A percentile compares a stretch with the other conserved stretches of the same genome.
Conservation (phyloP, 2,113 vertebrate species). For the Chaenocephalus aceratus region DNA sequence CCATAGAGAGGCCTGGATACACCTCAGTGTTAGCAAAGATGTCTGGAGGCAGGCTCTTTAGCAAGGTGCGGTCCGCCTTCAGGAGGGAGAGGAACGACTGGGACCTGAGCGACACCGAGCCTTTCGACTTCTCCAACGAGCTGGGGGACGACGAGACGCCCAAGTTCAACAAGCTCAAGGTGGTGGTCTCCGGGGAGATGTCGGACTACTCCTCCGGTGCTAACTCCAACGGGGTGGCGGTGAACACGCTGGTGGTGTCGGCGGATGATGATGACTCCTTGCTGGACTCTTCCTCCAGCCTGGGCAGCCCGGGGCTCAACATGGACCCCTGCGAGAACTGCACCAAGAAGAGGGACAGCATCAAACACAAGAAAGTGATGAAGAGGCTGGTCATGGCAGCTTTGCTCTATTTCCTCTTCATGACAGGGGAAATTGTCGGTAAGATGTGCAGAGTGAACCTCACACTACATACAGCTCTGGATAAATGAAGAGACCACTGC, state of each 20-base stretch:
- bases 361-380: constrained; percentile 86
- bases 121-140: constrained; percentile 91
- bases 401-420: constrained; percentile 93
- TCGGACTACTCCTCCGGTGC: constrained; percentile 73
- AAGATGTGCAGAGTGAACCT: constrained; percentile 58
- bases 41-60: constrained; percentile 86
- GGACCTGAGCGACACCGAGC: constrained; percentile 89
- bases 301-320: constrained; percentile 64
- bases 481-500: too few relatives aligned
- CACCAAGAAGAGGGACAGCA: constrained; percentile 81
- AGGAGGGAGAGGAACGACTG: constrained; percentile 75
- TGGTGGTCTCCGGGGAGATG: constrained; percentile 91
- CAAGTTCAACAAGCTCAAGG: constrained; percentile 90
- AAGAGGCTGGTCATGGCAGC: constrained; percentile 88
- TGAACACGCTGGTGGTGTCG: constrained; percentile 76
- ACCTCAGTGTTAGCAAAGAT: constrained; percentile 66
- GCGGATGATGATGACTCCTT: constrained; percentile 89
- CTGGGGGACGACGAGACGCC: constrained; percentile 85
- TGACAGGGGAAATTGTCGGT: constrained; percentile 95
- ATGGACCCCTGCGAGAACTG: constrained; percentile 89
- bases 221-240: constrained; percentile 82
- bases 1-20: not conserved
- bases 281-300: constrained; percentile 79
- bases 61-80: constrained; percentile 86
- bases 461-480: too few relatives aligned